Evolutionary conservation across 2,113 vertebrate genomes (phyloP).

Genomic region (Larimichthys polyactis): DNA sequence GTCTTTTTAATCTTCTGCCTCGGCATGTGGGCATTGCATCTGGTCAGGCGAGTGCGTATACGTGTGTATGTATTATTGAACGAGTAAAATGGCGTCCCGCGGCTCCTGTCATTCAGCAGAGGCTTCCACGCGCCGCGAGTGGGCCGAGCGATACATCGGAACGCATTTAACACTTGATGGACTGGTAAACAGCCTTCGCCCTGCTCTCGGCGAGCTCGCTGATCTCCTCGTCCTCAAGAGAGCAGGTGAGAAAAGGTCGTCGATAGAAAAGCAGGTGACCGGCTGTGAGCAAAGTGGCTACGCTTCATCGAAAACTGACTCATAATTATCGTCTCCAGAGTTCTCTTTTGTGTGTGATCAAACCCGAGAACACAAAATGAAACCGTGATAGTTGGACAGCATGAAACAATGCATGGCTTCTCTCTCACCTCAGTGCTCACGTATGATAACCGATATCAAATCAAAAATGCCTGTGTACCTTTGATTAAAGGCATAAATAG

Average conservation of each 20-base stretch:
- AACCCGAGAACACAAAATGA: background rate
- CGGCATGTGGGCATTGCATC: background rate
- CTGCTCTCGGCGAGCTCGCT: constrained; percentile 36
- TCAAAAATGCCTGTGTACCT: constrained; percentile 27
- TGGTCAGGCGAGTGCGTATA: background rate
- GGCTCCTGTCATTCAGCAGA: constrained; percentile 15
- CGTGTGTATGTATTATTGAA: constrained; percentile 18
- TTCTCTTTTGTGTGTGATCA: background rate
- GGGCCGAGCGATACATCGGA: constrained; percentile 37
- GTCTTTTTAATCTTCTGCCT: background rate
- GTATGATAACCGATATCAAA: constrained; percentile 11
- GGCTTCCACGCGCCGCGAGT: constrained; percentile 27
- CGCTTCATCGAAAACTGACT: background rate
- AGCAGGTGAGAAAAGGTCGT: constrained; percentile 30
- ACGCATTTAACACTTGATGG: constrained; percentile 57
- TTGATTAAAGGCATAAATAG: constrained; percentile 47
- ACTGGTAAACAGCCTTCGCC: constrained; percentile 54
- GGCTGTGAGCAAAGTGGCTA: background rate
- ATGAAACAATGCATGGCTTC: background rate
- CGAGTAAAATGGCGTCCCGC: background rate
- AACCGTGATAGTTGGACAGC: constrained; percentile 1
- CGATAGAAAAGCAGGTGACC: constrained; percentile 1
- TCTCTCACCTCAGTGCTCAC: background rate
- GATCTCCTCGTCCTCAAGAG: constrained; percentile 33
- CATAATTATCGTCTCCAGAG: background rate